Evolutionary conservation across 2,888 invertebrate genomes (phyloP).

Genomic region (Orthosia gothica): DNA sequence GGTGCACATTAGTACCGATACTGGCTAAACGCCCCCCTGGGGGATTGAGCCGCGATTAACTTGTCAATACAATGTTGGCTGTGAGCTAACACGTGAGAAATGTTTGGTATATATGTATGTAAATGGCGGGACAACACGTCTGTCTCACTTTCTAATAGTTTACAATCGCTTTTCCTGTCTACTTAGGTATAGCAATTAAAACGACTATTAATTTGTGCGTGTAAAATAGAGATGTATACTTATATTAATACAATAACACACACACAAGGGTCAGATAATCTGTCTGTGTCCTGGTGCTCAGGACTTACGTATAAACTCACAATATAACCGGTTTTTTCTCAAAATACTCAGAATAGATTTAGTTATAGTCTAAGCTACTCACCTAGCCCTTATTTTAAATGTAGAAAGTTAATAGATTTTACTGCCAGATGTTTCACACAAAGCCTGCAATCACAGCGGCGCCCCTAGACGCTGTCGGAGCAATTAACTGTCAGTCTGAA

Average conservation of each 20-base stretch:
- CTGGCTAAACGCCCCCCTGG: conserved; percentile 14
- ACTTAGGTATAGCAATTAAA: neutral
- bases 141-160: conserved; percentile 29
- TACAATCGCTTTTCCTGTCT: neutral
- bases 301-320: no score
- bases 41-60: conserved; percentile 18
- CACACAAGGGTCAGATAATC: no score
- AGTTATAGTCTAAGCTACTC: neutral
- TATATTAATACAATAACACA: no score
- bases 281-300: no score
- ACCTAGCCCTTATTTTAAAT: neutral
- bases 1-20: conserved; percentile 28
- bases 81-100: conserved; percentile 8
- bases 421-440: neutral
- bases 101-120: conserved; percentile 2
- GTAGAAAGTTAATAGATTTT: neutral
- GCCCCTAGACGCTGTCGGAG: neutral
- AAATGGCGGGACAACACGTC: neutral
- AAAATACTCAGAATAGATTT: neutral
- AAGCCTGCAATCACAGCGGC: conserved; percentile 6
- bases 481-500: conserved; percentile 4
- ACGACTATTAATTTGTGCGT: neutral
- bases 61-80: conserved; percentile 42
- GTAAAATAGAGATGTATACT: no score
- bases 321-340: no score